These are phyloP conservation scores for Actias luna DNA, from an alignment of 2,888 invertebrate species.

Conservation along the genomic window DNA sequence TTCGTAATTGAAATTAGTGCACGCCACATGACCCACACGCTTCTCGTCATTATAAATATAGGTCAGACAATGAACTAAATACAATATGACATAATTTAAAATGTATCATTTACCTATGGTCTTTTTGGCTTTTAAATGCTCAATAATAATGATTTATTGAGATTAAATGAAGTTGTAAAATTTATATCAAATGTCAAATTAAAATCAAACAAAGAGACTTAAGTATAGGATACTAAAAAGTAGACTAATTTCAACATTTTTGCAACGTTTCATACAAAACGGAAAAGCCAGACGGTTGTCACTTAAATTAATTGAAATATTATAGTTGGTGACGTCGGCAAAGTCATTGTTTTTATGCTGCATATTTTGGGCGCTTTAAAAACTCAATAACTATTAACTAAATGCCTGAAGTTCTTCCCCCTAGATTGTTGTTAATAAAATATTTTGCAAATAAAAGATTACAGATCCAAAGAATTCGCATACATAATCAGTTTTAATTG, in stretches of 20 bases:
- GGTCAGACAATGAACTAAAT: background rate
- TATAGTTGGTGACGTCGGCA: too few species aligned
- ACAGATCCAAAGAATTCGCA: background rate
- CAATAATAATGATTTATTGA: background rate
- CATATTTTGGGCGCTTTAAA: too few species aligned
- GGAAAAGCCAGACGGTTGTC: background rate
- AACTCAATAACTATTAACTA: background rate
- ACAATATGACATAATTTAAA: background rate
- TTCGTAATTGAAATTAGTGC: background rate
- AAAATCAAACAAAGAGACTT: too few species aligned
- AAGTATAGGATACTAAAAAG: background rate
- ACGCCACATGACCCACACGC: background rate
- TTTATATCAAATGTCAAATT: too few species aligned
- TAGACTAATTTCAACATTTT: background rate
- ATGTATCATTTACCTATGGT: background rate
- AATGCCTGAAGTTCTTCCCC: background rate
- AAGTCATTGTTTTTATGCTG: too few species aligned
- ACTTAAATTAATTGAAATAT: background rate
- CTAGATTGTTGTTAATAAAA: background rate
- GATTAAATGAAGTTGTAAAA: background rate
- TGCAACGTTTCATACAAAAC: background rate
- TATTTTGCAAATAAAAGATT: background rate
- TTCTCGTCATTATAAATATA: background rate
- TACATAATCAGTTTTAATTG: background rate
- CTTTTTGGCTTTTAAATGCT: background rate